A percentile compares a stretch with the other conserved stretches of the same genome.
Conservation (phyloP, 2,113 vertebrate species). For the Callorhinus ursinus region DNA sequence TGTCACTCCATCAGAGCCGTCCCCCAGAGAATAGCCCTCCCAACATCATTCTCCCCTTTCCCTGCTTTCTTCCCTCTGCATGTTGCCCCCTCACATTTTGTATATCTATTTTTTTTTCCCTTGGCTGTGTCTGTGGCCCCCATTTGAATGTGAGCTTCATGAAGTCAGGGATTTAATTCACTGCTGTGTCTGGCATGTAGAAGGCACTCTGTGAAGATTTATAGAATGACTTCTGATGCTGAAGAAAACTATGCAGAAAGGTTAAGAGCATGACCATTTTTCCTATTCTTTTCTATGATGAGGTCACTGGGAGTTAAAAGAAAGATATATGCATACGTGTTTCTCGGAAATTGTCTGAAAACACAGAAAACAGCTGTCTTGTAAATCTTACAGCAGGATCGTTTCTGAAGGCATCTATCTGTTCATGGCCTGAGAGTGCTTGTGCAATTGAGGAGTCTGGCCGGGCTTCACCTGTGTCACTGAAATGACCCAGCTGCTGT, state of each 20-base stretch:
- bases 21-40: neutral
- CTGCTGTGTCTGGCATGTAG: neutral
- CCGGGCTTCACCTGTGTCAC: neutral
- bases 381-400: neutral
- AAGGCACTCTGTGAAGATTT: neutral
- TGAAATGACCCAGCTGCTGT: neutral
- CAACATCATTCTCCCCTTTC: rapidly evolving
- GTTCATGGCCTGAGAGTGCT: neutral
- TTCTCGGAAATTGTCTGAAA: neutral
- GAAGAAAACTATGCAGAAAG: neutral
- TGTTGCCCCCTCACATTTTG: neutral
- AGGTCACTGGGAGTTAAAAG: neutral
- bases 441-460: neutral
- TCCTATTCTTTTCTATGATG: neutral
- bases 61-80: neutral
- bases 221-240: neutral
- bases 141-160: neutral
- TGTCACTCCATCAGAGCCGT: rapidly evolving
- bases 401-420: neutral
- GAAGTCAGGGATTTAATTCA: neutral
- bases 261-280: neutral
- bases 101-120: neutral
- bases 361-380: neutral
- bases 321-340: neutral
- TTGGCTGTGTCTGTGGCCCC: neutral